Evolutionary conservation across 2,888 invertebrate species (phyloP).

Genomic region (Drosophila rellima): DNA sequence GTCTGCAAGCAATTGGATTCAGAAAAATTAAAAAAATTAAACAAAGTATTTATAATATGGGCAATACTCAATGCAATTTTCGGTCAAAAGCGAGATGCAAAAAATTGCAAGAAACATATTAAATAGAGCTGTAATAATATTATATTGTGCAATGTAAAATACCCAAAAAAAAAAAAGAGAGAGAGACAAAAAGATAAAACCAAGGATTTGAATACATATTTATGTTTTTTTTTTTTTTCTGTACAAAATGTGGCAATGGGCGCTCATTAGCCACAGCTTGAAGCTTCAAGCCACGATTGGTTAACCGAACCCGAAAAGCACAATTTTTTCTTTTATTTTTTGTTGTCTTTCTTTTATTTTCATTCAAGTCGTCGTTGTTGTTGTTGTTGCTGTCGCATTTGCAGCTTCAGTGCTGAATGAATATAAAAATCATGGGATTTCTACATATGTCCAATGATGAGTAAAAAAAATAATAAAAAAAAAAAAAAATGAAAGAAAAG

Average conservation of each 20-base stretch:
- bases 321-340: constrained; percentile 40
- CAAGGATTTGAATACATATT: constrained; percentile 72
- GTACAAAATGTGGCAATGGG: constrained; percentile 69
- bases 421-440: constrained; percentile 76
- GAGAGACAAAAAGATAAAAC: constrained; percentile 18
- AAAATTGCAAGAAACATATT: constrained; percentile 31
- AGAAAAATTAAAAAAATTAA: too few species aligned
- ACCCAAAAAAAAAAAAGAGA: constrained; percentile 10
- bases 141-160: constrained; percentile 65
- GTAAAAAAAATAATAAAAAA: constrained; percentile 40
- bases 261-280: constrained; percentile 61
- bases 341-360: constrained; percentile 32
- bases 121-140: constrained; percentile 62
- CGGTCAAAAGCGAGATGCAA: constrained; percentile 47
- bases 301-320: constrained; percentile 52
- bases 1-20: too few species aligned
- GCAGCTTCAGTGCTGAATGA: constrained; percentile 70
- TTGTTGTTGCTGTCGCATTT: constrained; percentile 59
- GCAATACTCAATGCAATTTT: constrained; percentile 40
- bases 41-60: not conserved
- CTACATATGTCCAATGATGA: constrained; percentile 68
- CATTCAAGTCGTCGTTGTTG: constrained; percentile 8
- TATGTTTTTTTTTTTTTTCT: not conserved
- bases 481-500: constrained; percentile 32
- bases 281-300: constrained; percentile 56